Evolutionary conservation across 2,797 vertebrate genomes (phyloP).

Genomic region (Halcyon badia): DNA sequence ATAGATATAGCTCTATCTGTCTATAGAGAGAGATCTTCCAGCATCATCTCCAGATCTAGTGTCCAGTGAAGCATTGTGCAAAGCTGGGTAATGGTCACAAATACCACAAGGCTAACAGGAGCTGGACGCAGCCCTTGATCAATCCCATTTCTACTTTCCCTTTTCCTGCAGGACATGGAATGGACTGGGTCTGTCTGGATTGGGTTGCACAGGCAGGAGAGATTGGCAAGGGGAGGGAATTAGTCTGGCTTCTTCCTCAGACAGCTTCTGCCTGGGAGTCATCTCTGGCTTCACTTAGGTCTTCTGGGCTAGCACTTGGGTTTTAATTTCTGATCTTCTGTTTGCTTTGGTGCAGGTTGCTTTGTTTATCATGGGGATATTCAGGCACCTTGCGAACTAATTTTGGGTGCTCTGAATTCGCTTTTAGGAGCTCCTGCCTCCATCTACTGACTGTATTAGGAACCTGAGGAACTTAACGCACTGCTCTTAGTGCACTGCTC

Average conservation of each 20-base stretch:
- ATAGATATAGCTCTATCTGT: neutral
- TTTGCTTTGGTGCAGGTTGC: neutral
- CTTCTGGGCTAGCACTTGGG: neutral
- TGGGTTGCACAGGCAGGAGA: neutral
- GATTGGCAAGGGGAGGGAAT: neutral
- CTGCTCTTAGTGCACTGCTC: neutral
- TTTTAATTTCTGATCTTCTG: neutral
- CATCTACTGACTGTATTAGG: neutral
- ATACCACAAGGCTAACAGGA: neutral
- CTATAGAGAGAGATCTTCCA: neutral
- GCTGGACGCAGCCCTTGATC: neutral
- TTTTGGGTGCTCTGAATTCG: neutral
- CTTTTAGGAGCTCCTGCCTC: constrained; percentile 3
- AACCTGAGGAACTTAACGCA: neutral
- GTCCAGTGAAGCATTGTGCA: neutral
- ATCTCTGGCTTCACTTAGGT: neutral
- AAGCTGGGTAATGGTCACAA: neutral
- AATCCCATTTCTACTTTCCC: neutral
- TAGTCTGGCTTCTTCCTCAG: neutral
- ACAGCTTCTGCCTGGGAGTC: neutral
- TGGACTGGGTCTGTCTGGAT: neutral
- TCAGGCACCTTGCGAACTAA: neutral
- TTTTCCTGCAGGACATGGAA: neutral
- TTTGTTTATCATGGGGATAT: neutral
- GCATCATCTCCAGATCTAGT: neutral